Conservation (phyloP, 2,113 vertebrate species). For the Oceanites oceanicus region DNA sequence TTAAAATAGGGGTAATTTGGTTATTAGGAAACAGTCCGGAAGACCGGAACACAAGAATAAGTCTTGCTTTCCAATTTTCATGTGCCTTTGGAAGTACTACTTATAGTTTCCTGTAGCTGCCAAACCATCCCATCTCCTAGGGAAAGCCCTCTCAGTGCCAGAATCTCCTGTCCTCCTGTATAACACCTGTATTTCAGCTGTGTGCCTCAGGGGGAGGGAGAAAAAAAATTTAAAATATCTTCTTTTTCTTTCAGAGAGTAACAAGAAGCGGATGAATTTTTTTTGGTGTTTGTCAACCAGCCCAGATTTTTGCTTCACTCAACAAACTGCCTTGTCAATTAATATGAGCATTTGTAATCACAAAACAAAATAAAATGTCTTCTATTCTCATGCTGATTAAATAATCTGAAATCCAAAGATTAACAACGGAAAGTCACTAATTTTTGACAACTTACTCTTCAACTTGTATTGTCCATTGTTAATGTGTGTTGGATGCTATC, state of each 20-base stretch:
- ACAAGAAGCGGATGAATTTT: not conserved
- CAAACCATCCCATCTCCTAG: not conserved
- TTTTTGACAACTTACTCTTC: not conserved
- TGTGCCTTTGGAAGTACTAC: not conserved
- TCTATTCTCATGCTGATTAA: not conserved
- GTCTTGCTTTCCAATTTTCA: not conserved
- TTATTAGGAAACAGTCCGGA: not conserved
- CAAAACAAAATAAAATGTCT: not conserved
- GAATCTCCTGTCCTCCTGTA: not conserved
- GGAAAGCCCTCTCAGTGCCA: not conserved
- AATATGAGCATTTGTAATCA: not conserved
- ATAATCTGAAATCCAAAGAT: not conserved
- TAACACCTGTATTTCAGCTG: not conserved
- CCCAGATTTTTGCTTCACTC: not conserved
- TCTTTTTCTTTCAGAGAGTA: not conserved
- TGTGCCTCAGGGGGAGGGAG: rapidly evolving
- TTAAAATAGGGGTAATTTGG: not conserved
- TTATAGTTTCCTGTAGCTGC: not conserved
- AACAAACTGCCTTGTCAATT: not conserved
- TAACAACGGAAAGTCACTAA: not conserved
- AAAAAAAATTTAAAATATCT: not conserved
- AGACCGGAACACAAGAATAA: not conserved
- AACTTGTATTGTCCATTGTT: not conserved
- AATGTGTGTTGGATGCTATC: not conserved
- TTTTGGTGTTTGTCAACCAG: not conserved